Conservation (phyloP, 2,888 invertebrate species). For the Cryptus armator region DNA sequence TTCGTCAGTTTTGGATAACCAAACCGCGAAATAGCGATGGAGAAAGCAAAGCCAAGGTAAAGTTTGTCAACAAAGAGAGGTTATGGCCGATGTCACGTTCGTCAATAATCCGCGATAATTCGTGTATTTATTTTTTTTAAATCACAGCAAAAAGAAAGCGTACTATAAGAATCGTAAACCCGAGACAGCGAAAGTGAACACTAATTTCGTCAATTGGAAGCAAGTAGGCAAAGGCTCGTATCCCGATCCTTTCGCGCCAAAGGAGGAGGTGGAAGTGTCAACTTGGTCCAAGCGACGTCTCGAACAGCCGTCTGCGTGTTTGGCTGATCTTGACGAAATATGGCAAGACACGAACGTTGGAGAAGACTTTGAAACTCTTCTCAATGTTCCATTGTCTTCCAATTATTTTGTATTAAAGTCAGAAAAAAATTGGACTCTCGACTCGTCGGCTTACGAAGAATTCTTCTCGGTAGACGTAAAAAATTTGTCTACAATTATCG, state of each 20-base stretch:
- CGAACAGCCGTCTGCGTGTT: slow-evolving; percentile 56
- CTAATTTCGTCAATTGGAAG: slow-evolving; percentile 12
- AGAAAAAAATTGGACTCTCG: slow-evolving; percentile 85
- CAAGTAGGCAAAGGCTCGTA: neutral
- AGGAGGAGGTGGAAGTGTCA: neutral
- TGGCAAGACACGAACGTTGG: slow-evolving; percentile 80
- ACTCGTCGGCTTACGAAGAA: slow-evolving; percentile 81
- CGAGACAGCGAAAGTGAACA: neutral
- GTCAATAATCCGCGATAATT: neutral
- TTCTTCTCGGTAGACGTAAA: slow-evolving; percentile 85
- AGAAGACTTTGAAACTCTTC: slow-evolving; percentile 83
- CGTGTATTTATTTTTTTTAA: neutral
- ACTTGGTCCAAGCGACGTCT: slow-evolving; percentile 47
- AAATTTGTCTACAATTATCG: slow-evolving; percentile 83
- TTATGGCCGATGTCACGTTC: neutral
- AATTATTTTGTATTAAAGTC: slow-evolving; percentile 84
- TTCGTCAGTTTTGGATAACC: neutral
- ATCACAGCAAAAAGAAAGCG: slow-evolving; percentile 57
- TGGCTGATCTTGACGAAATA: slow-evolving; percentile 63
- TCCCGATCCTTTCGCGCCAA: neutral
- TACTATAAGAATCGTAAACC: slow-evolving; percentile 37
- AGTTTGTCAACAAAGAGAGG: slow-evolving; percentile 1
- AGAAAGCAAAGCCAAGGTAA: slow-evolving; percentile 62
- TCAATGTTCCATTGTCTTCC: slow-evolving; percentile 81
- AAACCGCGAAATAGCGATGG: slow-evolving; percentile 29